Evolutionary conservation across 2,888 invertebrate genomes (phyloP), one percentile per base, ranked within the genome.

Genomic region (Hypselothyrea guttata): DNA sequence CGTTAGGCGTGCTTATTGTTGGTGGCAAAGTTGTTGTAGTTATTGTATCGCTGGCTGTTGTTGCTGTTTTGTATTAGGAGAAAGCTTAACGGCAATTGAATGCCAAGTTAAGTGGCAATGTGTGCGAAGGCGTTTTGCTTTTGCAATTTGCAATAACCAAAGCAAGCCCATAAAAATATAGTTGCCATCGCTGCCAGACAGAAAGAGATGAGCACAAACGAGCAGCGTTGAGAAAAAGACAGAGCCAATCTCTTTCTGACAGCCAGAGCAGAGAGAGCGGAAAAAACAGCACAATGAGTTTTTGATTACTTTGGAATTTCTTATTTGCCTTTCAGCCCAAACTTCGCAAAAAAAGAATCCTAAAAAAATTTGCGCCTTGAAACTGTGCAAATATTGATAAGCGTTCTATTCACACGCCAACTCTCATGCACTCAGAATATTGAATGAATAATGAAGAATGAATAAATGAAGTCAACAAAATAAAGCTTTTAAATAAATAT

Each of bases 281-380:
- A 22, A 22, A 57, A 7, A 40, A 53, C 22, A 38, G 33, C 57
- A 70, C 84, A 83, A 85, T 83, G 82, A 79, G 82, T 76, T 83
- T 85, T 85, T 83, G 82, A 83, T 83, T 85, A 83, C 85, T 85
- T 83, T 83, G 69, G 79, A 83, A 82, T 83, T 82, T 85, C 71
- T 83, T 79, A 70, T 82, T 82, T 77, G 81, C 81, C 71, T 73
- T 81, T 64, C 69, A 77, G 58, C 54, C 58, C 65, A 61, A 56
- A 22, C 22, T 22, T 22, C 42, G 40, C 34, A 7, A 18, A 62
- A 55, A n/a, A n/a, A n/a, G n/a, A n/a, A n/a, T n/a, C n/a, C n/a
- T n/a, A n/a, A n/a, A n/a, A 56, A 58, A 62, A 64, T 58, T 64
- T 49, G 68, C 68, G 59, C 49, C 66, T 57, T 58, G 75, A 64